Evolutionary conservation across 2,888 invertebrate genomes (phyloP).

Genomic region (Oxyteleia sp.): DNA sequence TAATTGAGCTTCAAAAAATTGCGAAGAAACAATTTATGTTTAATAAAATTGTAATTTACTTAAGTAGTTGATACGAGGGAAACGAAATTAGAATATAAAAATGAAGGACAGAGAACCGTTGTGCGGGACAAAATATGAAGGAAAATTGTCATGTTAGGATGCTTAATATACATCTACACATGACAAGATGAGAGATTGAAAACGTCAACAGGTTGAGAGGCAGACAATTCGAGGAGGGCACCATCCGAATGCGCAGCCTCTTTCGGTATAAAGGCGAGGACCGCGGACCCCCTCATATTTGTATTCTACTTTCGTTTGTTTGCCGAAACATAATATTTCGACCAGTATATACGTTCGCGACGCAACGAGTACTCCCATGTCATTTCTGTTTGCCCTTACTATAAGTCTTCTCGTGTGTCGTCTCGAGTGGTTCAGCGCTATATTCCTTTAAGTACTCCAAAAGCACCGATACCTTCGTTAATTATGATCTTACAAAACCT

Average conservation of each 20-base stretch:
- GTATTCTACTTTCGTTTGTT: slow-evolving; percentile 86
- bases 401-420: slow-evolving; percentile 75
- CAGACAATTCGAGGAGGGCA: slow-evolving; percentile 78
- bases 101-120: too few relatives aligned
- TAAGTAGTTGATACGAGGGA: too few relatives aligned
- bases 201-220: slow-evolving; percentile 85
- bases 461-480: slow-evolving; percentile 66
- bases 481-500: slow-evolving; percentile 45
- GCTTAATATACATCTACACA: slow-evolving; percentile 57
- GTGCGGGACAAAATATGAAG: slow-evolving; percentile 1
- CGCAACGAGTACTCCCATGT: slow-evolving; percentile 76
- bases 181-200: slow-evolving; percentile 81
- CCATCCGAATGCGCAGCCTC: slow-evolving; percentile 75
- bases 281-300: slow-evolving; percentile 83
- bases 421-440: slow-evolving; percentile 70
- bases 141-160: slow-evolving; percentile 31
- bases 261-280: slow-evolving; percentile 77
- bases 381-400: slow-evolving; percentile 79
- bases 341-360: slow-evolving; percentile 79
- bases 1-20: too few relatives aligned
- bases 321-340: slow-evolving; percentile 87
- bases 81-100: too few relatives aligned
- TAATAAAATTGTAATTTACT: too few relatives aligned
- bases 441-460: slow-evolving; percentile 52
- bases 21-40: too few relatives aligned